phyloP scores from a whole-genome alignment of 2,888 invertebrate species.

The Euplagia quadripunctaria region DNA sequence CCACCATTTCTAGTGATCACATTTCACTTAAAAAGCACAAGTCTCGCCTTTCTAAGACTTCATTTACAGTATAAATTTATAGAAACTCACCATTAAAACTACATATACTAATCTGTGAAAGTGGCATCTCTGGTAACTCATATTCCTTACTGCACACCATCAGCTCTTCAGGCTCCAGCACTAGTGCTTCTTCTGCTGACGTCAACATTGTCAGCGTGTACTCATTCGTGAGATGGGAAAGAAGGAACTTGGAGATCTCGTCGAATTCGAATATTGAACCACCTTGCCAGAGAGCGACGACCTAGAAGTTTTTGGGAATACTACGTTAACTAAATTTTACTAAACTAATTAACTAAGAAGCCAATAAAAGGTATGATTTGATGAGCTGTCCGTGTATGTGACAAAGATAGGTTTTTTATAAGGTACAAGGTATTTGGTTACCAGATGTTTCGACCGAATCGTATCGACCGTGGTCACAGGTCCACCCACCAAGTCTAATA shows the following conservation, averaged over 20 bases:
- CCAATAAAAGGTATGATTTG: too few species aligned
- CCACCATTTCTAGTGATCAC: too few species aligned
- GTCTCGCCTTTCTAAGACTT: too few species aligned
- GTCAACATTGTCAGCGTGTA: conserved; percentile 71
- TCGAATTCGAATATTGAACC: conserved; percentile 73
- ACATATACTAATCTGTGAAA: conserved; percentile 73
- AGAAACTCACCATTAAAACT: conserved; percentile 70
- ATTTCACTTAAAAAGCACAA: too few species aligned
- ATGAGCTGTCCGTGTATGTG: too few species aligned
- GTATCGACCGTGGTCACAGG: too few species aligned
- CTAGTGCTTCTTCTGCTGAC: conserved; percentile 75
- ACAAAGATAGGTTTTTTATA: too few species aligned
- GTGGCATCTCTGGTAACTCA: conserved; percentile 75
- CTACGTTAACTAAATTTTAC: background rate
- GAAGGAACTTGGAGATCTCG: conserved; percentile 71
- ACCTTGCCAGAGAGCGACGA: conserved; percentile 80
- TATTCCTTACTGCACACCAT: conserved; percentile 72
- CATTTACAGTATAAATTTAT: too few species aligned
- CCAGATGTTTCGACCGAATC: too few species aligned
- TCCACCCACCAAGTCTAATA: too few species aligned
- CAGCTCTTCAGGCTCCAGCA: conserved; percentile 75
- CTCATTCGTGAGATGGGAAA: conserved; percentile 60
- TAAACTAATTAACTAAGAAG: too few species aligned
- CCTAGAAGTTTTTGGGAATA: conserved; percentile 54
- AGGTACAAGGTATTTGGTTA: too few species aligned